Conservation (phyloP, 92 coral and sea anemone species). For the Pocillopora grandis region DNA sequence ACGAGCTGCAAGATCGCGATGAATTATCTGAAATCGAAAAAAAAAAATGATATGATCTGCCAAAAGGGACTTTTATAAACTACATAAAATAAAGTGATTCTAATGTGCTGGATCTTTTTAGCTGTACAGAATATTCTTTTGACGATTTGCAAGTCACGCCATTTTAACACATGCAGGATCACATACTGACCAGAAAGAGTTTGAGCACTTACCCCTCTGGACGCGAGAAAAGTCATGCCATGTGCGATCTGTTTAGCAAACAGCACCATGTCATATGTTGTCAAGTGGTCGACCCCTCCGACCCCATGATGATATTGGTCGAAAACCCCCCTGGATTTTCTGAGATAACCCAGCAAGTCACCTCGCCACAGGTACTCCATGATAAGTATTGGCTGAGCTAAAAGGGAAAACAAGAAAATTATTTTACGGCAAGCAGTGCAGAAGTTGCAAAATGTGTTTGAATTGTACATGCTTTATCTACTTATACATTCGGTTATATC, state of each 20-base stretch:
- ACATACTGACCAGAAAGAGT: not conserved
- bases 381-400: conserved; percentile 16
- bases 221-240: not conserved
- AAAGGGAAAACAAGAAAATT: not conserved
- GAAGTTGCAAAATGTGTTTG: not conserved
- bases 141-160: not conserved
- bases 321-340: conserved; percentile 8
- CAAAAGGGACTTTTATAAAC: not conserved
- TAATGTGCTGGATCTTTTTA: no score
- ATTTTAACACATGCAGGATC: not conserved
- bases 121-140: no score
- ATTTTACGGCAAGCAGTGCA: not conserved
- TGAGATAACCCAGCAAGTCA: conserved; percentile 18
- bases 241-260: not conserved
- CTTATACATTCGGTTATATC: no score
- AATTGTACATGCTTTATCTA: not conserved
- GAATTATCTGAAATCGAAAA: not conserved
- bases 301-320: no score
- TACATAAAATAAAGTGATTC: no score
- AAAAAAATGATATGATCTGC: no score
- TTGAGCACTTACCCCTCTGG: not conserved
- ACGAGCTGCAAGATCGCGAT: not conserved
- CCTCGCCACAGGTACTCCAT: conserved; percentile 12
- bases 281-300: no score
- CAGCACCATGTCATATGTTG: no score